Evolutionary conservation across 1,140 invertebrate genomes (phyloP).

Genomic region (Popillia japonica): DNA sequence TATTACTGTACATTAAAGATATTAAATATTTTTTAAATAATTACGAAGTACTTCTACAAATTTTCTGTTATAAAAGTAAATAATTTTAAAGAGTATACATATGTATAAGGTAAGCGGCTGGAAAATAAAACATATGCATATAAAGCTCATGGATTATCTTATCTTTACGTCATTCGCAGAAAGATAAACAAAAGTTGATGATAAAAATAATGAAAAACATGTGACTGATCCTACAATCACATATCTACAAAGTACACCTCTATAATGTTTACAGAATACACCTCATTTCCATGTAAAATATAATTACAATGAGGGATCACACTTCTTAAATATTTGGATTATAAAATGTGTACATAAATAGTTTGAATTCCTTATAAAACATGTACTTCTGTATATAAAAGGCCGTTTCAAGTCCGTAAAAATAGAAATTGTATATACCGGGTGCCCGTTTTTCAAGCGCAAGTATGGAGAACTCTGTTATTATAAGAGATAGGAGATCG

Average conservation of each 20-base stretch:
- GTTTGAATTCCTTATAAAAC: neutral
- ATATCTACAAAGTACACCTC: neutral
- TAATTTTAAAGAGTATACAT: too few species aligned
- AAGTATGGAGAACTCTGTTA: too few species aligned
- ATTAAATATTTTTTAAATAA: too few species aligned
- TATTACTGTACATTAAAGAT: too few species aligned
- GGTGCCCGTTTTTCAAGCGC: too few species aligned
- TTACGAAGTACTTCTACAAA: too few species aligned
- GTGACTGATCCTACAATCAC: neutral
- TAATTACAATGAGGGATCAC: neutral
- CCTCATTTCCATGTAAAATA: neutral
- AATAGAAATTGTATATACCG: too few species aligned
- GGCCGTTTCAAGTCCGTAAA: too few species aligned
- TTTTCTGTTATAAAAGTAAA: too few species aligned
- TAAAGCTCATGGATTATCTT: neutral
- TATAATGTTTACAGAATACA: neutral
- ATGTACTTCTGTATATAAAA: neutral
- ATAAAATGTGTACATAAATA: neutral
- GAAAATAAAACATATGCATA: neutral
- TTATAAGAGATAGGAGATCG: too few species aligned
- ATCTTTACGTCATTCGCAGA: neutral
- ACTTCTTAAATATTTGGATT: slow-evolving; percentile 9
- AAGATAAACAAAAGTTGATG: neutral
- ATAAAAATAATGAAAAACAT: slow-evolving; percentile 3
- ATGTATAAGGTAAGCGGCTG: too few species aligned